Base-by-base conservation (phyloP, 2,888 invertebrate genomes). In the Trimorus sp. region DNA sequence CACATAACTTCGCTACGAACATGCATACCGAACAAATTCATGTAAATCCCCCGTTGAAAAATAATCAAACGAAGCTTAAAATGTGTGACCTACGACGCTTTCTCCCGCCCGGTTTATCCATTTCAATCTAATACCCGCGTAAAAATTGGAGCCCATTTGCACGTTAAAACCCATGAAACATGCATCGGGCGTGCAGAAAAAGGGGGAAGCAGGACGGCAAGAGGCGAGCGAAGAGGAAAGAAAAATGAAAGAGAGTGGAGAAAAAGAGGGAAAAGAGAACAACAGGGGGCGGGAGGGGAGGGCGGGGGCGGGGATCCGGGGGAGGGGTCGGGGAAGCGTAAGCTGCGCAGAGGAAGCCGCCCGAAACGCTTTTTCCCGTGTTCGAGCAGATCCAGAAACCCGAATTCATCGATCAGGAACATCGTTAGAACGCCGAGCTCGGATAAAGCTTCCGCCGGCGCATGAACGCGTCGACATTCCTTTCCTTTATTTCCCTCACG, bases 371-470 rank as follows among this genome's bases (percentile, higher is more conserved):
- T 82, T 78, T 82, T 76, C 79, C 73, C 56, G 42, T 14, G 60
- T 76, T 76, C 75, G 65, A 81, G 63, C 60, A 75, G 84, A 83
- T 84, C 74, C 74, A 66, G 77, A 65, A 87, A 87, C 86, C 85
- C 85, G 85, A 86, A 88, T 88, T 87, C 88, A 88, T 88, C 87
- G 88, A 87, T 87, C 87, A 87, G 84, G 79, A 79, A 79, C 74
- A 60, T 83, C 79, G 82, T 84, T 83, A 84, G 58, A 80, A 75
- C 58, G 68, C 74, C 48, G 65, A 68, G 70, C 71, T 62, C 51
- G 68, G 54, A 70, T 79, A 77, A 66, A 79, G 77, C 74, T 54
- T 77, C 70, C 54, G 70, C 54, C 53, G 74, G 63, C 40, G 76
- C 75, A 62, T 73, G 60, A 73, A 71, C 71, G 75, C 77, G 69